Evolutionary conservation across 2,113 vertebrate genomes (phyloP), one percentile per base, ranked within the genome.

Genomic region (Canis aureus): DNA sequence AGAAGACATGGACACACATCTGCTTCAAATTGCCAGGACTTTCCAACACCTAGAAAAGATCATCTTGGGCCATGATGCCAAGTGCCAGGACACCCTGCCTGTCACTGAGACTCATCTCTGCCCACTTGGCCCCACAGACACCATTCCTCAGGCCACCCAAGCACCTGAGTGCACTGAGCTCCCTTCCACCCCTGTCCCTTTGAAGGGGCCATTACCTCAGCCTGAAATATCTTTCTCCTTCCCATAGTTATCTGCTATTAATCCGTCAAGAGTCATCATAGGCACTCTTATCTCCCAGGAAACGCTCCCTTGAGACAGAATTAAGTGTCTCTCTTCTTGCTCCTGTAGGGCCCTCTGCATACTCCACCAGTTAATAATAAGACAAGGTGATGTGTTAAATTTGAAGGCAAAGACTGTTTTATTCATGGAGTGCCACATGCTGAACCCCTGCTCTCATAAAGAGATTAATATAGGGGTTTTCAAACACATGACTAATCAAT

Each of bases 51-150:
- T 60, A n/a, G 59, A 13, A 15, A 35, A 64, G 10, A 49, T 60
- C 55, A 9, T 2, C 17, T 49, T 2, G 5, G 49, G 17, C 15
- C 27, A 32, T 71, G 49, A 32, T 2, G 5, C 35, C 12, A 64
- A 19, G 60, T 8, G 11, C 38, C 17, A 0, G 1, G 32, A 16
- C 22, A 27, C 27, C 9, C 25, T 8, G 0, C 29, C n/a, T 2
- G 4, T 32, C 53, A 43, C 59, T 0, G 0, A 4, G 59, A 7
- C 16, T 76, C 55, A 4, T 3, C 22, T 11, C 27, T 57, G 11
- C 16, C n/a, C 49, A 3, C 27, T 82, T 5, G n/a, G 27, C 25
- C 19, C 23, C 0, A 4, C 2, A n/a, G 16, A 2, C 5, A 10
- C 9, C 5, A 4, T 32, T 16, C 32, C 62, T 17, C 53, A 8